Evolutionary conservation across 1,140 invertebrate genomes (phyloP).

Genomic region (Chironomus tepperi): DNA sequence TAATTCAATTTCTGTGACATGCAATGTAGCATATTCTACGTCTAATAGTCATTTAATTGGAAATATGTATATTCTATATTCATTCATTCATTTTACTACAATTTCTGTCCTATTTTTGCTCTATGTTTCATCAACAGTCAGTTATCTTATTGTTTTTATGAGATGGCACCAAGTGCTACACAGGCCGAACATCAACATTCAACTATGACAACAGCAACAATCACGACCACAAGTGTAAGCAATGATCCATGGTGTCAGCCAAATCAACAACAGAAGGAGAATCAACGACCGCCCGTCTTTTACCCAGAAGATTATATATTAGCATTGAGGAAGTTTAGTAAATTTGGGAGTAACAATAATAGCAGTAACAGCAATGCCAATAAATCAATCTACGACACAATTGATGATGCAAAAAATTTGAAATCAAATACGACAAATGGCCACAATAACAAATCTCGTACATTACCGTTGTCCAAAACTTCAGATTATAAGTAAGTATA

Average conservation of each 20-base stretch:
- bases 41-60: background rate
- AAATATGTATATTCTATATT: background rate
- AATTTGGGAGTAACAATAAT: conserved; percentile 41
- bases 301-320: conserved; percentile 75
- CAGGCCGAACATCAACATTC: background rate
- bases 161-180: conserved; percentile 6
- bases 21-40: background rate
- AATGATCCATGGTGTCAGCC: conserved; percentile 4
- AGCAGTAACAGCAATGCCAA: conserved; percentile 27
- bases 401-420: conserved; percentile 18
- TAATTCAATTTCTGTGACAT: background rate
- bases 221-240: background rate
- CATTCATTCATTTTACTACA: too few relatives aligned
- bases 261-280: conserved; percentile 49
- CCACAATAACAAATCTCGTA: conserved; percentile 30
- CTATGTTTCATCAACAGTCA: conserved; percentile 8
- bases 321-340: conserved; percentile 66
- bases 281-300: conserved; percentile 73
- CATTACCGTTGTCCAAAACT: conserved; percentile 34
- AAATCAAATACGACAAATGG: conserved; percentile 27
- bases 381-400: conserved; percentile 36
- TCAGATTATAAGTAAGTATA: conserved; percentile 36
- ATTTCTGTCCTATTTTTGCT: too few relatives aligned
- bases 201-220: conserved; percentile 17
- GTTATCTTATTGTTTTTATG: background rate